These are phyloP conservation scores for Zhuqinia jingwanae DNA, from an alignment of 2,888 invertebrate genomes.

Conservation along the genomic window DNA sequence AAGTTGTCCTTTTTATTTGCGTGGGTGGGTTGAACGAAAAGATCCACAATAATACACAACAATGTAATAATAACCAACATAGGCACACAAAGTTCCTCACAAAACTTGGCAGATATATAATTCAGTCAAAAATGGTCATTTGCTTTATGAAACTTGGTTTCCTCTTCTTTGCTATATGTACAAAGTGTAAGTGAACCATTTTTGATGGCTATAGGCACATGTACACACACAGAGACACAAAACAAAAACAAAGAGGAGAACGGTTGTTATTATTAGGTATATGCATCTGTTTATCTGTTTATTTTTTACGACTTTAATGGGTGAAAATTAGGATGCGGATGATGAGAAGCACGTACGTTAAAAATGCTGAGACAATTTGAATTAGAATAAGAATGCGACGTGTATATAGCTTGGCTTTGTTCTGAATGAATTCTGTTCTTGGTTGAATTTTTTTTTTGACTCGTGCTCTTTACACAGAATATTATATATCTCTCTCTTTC, in stretches of 20 bases:
- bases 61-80: constrained; percentile 12
- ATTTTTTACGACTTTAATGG: constrained; percentile 21
- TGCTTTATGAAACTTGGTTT: background rate
- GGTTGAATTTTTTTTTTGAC: background rate
- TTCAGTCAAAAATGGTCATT: constrained; percentile 21
- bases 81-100: background rate
- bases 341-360: constrained; percentile 30
- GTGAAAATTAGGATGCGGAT: constrained; percentile 12
- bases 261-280: too few species aligned
- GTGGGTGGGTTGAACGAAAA: constrained; percentile 26
- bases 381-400: constrained; percentile 7
- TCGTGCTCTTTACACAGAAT: background rate
- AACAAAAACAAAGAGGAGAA: background rate
- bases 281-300: constrained; percentile 14
- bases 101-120: constrained; percentile 21
- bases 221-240: background rate
- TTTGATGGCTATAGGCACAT: background rate
- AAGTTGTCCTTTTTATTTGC: constrained; percentile 53
- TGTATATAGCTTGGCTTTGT: background rate
- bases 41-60: background rate
- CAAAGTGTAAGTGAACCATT: constrained; percentile 4
- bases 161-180: background rate
- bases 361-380: background rate
- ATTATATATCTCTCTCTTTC: too few species aligned
- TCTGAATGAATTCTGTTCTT: background rate